A percentile compares a stretch with the other conserved stretches of the same genome.
phyloP scores from a whole-genome alignment of 2,888 invertebrate genomes.

The Nesidiocoris tenuis region DNA sequence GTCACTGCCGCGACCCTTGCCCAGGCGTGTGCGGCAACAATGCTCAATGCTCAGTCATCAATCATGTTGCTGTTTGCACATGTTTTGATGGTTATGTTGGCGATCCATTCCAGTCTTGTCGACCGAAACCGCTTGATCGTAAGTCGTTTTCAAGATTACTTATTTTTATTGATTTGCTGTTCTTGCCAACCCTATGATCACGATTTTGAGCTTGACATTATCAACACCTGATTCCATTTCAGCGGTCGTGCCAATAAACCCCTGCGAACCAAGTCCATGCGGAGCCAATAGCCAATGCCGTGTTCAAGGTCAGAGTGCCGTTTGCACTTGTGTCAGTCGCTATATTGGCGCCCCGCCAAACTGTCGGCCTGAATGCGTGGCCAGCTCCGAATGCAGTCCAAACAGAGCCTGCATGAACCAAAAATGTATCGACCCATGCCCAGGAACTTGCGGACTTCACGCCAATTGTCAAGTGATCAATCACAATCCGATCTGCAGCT shows the following conservation, averaged over 20 bases:
- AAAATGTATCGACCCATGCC: constrained; percentile 66
- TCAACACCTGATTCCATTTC: no score
- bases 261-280: constrained; percentile 64
- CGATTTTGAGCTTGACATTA: no score
- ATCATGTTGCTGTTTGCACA: constrained; percentile 79
- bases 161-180: no score
- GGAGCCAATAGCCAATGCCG: constrained; percentile 64
- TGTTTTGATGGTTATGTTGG: constrained; percentile 75
- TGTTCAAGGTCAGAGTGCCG: constrained; percentile 56
- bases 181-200: no score
- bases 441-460: constrained; percentile 61
- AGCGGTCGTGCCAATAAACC: constrained; percentile 56
- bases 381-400: constrained; percentile 62
- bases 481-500: constrained; percentile 66
- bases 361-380: constrained; percentile 64
- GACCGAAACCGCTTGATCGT: constrained; percentile 61
- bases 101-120: constrained; percentile 79
- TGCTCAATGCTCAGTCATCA: constrained; percentile 77
- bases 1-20: constrained; percentile 83
- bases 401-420: constrained; percentile 64
- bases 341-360: constrained; percentile 62
- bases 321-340: constrained; percentile 64
- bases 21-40: constrained; percentile 79
- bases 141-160: constrained; percentile 52
- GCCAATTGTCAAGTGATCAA: constrained; percentile 63